A percentile compares a stretch with the other conserved stretches of the same genome.
These are phyloP conservation scores for Nesospiza acunhae DNA, from an alignment of 2,113 vertebrate genomes.

Conservation along the genomic window DNA sequence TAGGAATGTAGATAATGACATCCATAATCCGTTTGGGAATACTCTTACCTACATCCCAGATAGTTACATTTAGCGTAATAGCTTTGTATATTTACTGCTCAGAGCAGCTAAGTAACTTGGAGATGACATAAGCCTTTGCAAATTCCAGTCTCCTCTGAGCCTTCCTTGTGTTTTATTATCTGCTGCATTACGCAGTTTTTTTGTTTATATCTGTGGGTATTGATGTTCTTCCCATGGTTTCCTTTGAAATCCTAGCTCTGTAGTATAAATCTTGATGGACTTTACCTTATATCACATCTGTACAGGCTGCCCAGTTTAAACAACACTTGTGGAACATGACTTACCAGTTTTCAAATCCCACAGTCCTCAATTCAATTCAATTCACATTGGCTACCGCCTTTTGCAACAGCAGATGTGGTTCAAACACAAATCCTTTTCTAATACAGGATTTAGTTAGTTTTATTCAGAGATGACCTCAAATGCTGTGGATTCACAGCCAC, in stretches of 20 bases:
- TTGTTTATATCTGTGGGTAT: not conserved
- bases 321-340: not conserved
- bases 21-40: not conserved
- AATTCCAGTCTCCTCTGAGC: not conserved
- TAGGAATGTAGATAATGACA: not conserved
- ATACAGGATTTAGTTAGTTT: not conserved
- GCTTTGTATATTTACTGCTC: not conserved
- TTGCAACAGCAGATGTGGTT: not conserved
- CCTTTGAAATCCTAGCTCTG: not conserved
- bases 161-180: not conserved
- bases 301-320: not conserved
- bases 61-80: not conserved
- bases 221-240: not conserved
- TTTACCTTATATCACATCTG: not conserved
- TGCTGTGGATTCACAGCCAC: not conserved
- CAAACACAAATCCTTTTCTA: not conserved
- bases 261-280: not conserved
- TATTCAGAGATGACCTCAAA: not conserved
- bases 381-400: not conserved
- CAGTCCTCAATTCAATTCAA: not conserved
- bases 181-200: not conserved
- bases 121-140: not conserved
- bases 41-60: not conserved
- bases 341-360: not conserved
- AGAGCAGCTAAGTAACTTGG: not conserved